phyloP scores from a whole-genome alignment of 2,113 vertebrate genomes.

The Atrichornis clamosus region DNA sequence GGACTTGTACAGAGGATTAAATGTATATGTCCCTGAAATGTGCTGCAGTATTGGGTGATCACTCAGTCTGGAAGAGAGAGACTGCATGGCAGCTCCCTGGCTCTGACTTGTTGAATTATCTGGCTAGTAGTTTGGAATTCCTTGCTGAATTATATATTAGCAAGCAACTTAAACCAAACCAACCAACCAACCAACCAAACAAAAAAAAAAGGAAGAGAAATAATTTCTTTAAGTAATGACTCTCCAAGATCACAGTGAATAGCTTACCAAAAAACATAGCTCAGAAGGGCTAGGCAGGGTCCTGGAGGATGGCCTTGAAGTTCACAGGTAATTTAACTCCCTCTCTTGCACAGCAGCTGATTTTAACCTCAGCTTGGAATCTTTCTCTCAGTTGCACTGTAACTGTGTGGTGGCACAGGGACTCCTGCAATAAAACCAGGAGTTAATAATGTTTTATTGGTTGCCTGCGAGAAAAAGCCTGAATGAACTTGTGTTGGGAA shows the following conservation, averaged over 20 bases:
- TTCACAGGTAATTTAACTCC: neutral
- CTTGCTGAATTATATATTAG: slow-evolving; percentile 3
- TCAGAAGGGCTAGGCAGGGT: neutral
- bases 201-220: neutral
- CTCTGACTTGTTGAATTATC: slow-evolving; percentile 35
- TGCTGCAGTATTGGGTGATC: neutral
- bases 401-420: neutral
- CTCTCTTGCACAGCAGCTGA: neutral
- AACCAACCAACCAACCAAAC: neutral
- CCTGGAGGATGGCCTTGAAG: neutral
- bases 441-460: neutral
- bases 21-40: neutral
- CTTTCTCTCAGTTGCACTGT: neutral
- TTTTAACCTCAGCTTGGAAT: neutral
- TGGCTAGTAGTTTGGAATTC: neutral
- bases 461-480: neutral
- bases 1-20: neutral
- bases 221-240: neutral
- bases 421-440: neutral
- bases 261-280: neutral
- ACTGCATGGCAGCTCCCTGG: neutral
- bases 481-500: neutral
- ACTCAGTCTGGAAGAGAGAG: slow-evolving; percentile 15
- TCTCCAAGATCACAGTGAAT: neutral
- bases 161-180: neutral